Conservation (phyloP, 2,888 invertebrate genomes). For the Chesias legatella region DNA sequence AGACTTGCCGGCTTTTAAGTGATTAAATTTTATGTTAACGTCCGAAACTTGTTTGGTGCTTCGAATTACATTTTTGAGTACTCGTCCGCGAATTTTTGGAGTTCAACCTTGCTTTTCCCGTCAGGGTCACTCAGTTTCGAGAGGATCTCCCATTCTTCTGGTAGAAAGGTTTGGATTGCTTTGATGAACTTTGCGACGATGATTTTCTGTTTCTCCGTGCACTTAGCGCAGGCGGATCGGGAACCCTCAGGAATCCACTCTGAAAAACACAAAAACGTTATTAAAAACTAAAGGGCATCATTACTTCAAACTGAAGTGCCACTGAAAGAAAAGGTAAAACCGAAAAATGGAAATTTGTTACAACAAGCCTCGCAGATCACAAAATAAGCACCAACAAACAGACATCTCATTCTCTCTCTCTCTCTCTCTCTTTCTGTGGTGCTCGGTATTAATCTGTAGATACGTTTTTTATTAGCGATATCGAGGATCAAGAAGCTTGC, state of each 20-base stretch:
- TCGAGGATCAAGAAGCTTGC: no score
- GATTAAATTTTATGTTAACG: no score
- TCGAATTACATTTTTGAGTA: slow-evolving; percentile 9
- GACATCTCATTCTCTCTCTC: no score
- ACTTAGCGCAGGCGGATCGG: slow-evolving; percentile 76
- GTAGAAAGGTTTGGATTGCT: slow-evolving; percentile 80
- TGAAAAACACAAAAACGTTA: slow-evolving; percentile 29
- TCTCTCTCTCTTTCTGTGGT: no score
- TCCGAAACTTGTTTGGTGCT: no score
- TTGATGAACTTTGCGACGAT: slow-evolving; percentile 78
- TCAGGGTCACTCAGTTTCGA: slow-evolving; percentile 82
- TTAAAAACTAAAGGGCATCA: slow-evolving; percentile 24
- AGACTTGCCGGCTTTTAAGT: no score
- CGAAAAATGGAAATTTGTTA: slow-evolving; percentile 17
- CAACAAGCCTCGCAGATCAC: slow-evolving; percentile 5
- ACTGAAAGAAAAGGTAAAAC: slow-evolving; percentile 23
- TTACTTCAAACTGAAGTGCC: slow-evolving; percentile 21
- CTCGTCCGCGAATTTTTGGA: slow-evolving; percentile 57
- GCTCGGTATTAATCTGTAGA: no score
- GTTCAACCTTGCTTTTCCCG: slow-evolving; percentile 74
- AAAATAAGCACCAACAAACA: no score
- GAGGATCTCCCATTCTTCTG: slow-evolving; percentile 80
- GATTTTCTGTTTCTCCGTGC: slow-evolving; percentile 81
- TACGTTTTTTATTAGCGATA: no score
- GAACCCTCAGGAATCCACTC: slow-evolving; percentile 46